These are phyloP conservation scores for Helarctos malayanus DNA, from an alignment of 2,797 vertebrate genomes.

Conservation along the genomic window DNA sequence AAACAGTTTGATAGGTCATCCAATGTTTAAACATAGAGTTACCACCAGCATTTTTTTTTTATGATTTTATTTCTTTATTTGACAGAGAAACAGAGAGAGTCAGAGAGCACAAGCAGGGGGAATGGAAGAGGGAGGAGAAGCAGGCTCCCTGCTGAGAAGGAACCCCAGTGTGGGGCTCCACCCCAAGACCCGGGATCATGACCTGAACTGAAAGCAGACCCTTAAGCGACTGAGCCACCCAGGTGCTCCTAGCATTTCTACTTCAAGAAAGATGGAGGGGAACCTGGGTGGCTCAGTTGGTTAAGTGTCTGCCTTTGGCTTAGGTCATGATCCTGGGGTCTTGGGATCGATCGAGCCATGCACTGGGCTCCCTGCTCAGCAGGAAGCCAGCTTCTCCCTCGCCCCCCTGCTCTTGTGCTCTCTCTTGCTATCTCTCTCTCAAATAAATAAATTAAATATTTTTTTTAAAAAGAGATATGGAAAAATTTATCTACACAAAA, in stretches of 20 bases:
- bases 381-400: not conserved
- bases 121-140: too few species aligned
- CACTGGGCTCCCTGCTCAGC: not conserved
- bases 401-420: not conserved
- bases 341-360: not conserved
- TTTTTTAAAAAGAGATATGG: not conserved
- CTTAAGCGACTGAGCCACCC: too few species aligned
- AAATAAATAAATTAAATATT: not conserved
- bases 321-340: not conserved
- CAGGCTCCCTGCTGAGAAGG: too few species aligned
- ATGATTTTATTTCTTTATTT: too few species aligned
- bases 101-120: too few species aligned
- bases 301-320: not conserved
- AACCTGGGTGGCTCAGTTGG: not conserved
- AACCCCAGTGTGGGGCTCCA: too few species aligned
- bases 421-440: not conserved
- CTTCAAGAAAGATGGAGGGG: not conserved
- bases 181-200: too few species aligned
- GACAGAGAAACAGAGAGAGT: too few species aligned
- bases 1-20: not conserved
- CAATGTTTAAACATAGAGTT: not conserved
- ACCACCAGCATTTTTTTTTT: not conserved
- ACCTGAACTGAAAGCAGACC: too few species aligned
- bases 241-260: too few species aligned
- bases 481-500: not conserved